Evolutionary conservation across 2,888 invertebrate genomes (phyloP).

Genomic region (Harmothoe impar): DNA sequence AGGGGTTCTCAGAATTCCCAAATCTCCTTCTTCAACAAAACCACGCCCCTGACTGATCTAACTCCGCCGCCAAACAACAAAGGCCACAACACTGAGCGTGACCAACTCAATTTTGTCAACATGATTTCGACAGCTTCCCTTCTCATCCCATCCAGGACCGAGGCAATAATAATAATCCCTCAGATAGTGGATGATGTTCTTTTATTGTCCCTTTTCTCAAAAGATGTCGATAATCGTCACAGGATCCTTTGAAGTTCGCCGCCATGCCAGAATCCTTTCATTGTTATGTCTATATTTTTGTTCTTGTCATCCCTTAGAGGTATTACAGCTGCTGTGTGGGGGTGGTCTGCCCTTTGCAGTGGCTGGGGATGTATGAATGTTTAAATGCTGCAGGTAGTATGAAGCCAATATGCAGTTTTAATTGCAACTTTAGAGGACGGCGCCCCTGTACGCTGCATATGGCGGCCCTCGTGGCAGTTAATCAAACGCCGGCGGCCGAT

Average conservation of each 20-base stretch:
- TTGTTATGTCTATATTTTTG: too few species aligned
- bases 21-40: too few species aligned
- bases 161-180: not conserved
- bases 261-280: not conserved
- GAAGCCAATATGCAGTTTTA: constrained; percentile 47
- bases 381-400: not conserved
- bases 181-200: not conserved
- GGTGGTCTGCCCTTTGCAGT: too few species aligned
- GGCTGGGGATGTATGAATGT: not conserved
- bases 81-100: not conserved
- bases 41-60: not conserved
- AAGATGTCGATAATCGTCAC: constrained; percentile 7
- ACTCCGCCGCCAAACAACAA: not conserved
- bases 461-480: not conserved
- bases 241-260: not conserved
- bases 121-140: not conserved
- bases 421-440: constrained; percentile 37
- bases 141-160: not conserved
- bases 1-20: too few species aligned
- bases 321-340: not conserved
- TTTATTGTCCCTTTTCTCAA: not conserved
- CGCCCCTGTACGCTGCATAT: not conserved
- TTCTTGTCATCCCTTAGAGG: too few species aligned
- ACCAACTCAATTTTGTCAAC: constrained; percentile 24
- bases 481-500: not conserved